These are phyloP conservation scores for Sminthopsis crassicaudata DNA, from an alignment of 2,113 vertebrate genomes.

Conservation along the genomic window DNA sequence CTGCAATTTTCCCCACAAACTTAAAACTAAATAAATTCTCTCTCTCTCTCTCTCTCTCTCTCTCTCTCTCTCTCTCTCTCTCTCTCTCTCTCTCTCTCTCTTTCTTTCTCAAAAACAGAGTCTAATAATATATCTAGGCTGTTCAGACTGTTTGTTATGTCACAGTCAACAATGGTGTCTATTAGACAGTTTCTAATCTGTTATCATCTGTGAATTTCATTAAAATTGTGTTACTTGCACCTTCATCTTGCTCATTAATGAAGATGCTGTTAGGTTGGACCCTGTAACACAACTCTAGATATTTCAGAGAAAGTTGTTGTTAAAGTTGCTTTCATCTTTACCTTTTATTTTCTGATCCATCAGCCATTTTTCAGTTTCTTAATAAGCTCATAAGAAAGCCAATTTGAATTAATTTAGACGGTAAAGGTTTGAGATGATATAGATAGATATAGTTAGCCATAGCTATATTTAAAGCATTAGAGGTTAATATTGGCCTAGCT, in stretches of 20 bases:
- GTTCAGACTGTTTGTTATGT: constrained; percentile 48
- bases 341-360: constrained; percentile 22
- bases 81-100: background rate
- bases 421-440: background rate
- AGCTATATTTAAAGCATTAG: background rate
- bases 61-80: too few relatives aligned
- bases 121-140: constrained; percentile 39
- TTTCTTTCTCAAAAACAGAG: background rate
- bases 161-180: constrained; percentile 34
- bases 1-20: background rate
- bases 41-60: constrained; percentile 2
- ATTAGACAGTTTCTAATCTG: constrained; percentile 50
- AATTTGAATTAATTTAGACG: background rate
- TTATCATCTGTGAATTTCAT: constrained; percentile 51
- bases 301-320: background rate
- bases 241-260: constrained; percentile 44
- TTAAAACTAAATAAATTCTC: constrained; percentile 22
- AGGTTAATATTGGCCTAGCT: background rate
- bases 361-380: background rate
- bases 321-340: constrained; percentile 2
- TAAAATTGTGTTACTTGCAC: constrained; percentile 30
- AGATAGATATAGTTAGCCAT: background rate
- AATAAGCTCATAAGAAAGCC: background rate
- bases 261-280: background rate
- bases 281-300: background rate